These are phyloP conservation scores for Murina feae DNA, from an alignment of 2,113 vertebrate genomes.

Conservation along the genomic window DNA sequence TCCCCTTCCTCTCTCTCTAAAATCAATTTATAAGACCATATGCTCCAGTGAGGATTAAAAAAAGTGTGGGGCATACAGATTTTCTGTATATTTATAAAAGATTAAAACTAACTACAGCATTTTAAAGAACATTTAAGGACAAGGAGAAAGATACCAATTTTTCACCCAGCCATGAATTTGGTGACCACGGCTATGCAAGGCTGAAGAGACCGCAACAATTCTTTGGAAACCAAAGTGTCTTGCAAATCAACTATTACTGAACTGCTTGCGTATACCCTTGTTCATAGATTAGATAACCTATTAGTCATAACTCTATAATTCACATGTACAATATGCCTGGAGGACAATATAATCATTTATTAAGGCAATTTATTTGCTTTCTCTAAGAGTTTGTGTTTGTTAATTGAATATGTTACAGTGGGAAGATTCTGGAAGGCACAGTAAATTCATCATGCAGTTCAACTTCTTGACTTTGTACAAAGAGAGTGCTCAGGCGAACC, in stretches of 20 bases:
- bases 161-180: conserved; percentile 63
- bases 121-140: conserved; percentile 65
- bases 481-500: neutral
- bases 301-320: conserved; percentile 74
- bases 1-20: neutral
- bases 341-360: conserved; percentile 75
- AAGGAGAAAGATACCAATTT: conserved; percentile 55
- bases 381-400: conserved; percentile 16
- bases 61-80: neutral
- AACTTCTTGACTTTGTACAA: neutral
- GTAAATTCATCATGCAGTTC: neutral
- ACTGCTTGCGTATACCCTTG: conserved; percentile 49
- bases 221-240: conserved; percentile 67
- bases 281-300: conserved; percentile 63
- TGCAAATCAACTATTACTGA: conserved; percentile 12
- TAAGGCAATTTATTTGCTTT: conserved; percentile 64
- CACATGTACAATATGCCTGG: conserved; percentile 66
- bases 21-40: neutral
- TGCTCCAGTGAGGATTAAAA: neutral
- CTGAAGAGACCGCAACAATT: conserved; percentile 40
- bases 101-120: conserved; percentile 57
- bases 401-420: neutral
- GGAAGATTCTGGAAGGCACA: neutral
- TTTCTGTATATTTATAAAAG: conserved; percentile 44
- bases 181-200: conserved; percentile 61